Evolutionary conservation across 2,888 invertebrate species (phyloP).

Genomic region (Aquatica leii): DNA sequence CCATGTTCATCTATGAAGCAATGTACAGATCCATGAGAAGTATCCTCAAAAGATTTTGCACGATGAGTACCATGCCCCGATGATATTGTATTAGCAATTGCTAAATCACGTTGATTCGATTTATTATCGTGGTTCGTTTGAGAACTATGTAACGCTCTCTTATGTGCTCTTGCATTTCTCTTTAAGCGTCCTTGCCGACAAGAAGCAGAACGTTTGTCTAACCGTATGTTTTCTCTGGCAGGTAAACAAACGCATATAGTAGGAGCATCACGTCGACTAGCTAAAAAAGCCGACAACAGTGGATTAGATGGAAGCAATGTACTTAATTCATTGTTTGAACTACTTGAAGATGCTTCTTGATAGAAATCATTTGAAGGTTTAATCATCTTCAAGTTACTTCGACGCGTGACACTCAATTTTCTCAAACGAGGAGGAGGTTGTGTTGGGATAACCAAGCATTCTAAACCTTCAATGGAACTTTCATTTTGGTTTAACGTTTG

Average conservation of each 20-base stretch:
- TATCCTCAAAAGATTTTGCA: constrained; percentile 83
- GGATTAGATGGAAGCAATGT: constrained; percentile 66
- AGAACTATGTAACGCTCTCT: constrained; percentile 58
- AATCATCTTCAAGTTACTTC: constrained; percentile 60
- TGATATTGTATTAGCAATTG: constrained; percentile 59
- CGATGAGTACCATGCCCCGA: constrained; percentile 68
- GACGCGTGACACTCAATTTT: constrained; percentile 43
- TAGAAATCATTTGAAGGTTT: constrained; percentile 59
- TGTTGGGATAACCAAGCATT: constrained; percentile 59
- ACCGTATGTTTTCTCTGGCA: constrained; percentile 47
- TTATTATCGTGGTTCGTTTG: constrained; percentile 34
- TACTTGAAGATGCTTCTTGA: constrained; percentile 65
- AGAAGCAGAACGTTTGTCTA: constrained; percentile 37
- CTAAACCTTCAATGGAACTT: constrained; percentile 53
- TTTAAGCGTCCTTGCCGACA: constrained; percentile 46
- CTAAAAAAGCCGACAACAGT: constrained; percentile 71
- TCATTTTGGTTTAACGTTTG: constrained; percentile 49
- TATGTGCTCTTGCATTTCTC: constrained; percentile 48
- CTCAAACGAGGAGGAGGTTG: constrained; percentile 40
- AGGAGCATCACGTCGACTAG: constrained; percentile 66
- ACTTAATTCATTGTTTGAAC: constrained; percentile 71
- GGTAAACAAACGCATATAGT: constrained; percentile 59
- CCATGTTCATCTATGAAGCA: constrained; percentile 87
- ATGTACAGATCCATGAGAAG: constrained; percentile 84
- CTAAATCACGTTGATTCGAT: constrained; percentile 50